Evolutionary conservation across 2,888 invertebrate species (phyloP).

Genomic region (Ellobium chinense): DNA sequence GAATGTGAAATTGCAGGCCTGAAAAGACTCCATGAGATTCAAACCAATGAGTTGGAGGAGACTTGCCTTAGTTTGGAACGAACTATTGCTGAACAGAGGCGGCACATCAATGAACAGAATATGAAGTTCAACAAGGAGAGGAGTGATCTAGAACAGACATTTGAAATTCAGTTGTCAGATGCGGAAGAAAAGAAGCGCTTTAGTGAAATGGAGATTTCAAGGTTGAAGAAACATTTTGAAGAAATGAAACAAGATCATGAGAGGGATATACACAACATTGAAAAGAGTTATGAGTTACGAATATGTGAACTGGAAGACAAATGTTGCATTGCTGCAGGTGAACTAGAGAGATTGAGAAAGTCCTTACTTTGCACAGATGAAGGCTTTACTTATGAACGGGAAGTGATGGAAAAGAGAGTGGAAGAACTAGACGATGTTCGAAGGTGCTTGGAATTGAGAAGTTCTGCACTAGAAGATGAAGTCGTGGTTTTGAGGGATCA

Average conservation of each 20-base stretch:
- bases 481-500: constrained; percentile 29
- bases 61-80: constrained; percentile 49
- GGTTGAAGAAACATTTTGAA: constrained; percentile 51
- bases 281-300: constrained; percentile 48
- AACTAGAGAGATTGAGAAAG: constrained; percentile 43
- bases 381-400: constrained; percentile 36
- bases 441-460: constrained; percentile 36
- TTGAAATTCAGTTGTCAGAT: constrained; percentile 53
- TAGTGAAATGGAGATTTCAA: constrained; percentile 47
- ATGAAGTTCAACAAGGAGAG: constrained; percentile 45
- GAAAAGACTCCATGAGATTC: constrained; percentile 50
- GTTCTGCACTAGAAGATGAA: constrained; percentile 33
- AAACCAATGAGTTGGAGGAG: constrained; percentile 48
- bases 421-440: constrained; percentile 46
- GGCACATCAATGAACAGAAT: constrained; percentile 39
- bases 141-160: constrained; percentile 46
- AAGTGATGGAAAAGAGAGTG: constrained; percentile 34
- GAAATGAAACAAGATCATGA: constrained; percentile 52
- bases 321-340: constrained; percentile 40
- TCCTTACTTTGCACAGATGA: constrained; percentile 42
- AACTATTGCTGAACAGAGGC: constrained; percentile 39
- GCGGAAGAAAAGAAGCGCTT: constrained; percentile 49
- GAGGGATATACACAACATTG: constrained; percentile 43
- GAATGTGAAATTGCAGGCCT: constrained; percentile 47
- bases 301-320: constrained; percentile 54